Percentiles rank a stretch among this genome's conserved stretches.
Evolutionary conservation across 2,888 invertebrate genomes (phyloP).

Genomic region (Yponomeuta plumbellus): DNA sequence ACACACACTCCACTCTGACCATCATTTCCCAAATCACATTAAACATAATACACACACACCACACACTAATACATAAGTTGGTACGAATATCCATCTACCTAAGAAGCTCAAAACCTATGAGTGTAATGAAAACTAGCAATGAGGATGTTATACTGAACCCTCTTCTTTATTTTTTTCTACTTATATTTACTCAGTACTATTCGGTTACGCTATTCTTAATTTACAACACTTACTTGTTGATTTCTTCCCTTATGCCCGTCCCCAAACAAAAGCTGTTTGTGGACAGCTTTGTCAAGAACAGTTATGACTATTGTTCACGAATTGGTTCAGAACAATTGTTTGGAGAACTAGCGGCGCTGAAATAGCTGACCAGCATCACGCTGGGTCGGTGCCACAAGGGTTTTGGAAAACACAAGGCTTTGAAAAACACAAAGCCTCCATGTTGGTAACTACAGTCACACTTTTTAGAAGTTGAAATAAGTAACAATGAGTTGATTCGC

Average conservation of each 20-base stretch:
- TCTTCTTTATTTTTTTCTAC: neutral
- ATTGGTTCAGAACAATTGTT: neutral
- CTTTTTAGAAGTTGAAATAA: too few species aligned
- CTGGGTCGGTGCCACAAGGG: constrained; percentile 8
- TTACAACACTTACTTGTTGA: neutral
- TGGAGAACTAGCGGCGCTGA: neutral
- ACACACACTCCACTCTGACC: too few species aligned
- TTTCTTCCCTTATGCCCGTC: constrained; percentile 1
- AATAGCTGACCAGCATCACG: neutral
- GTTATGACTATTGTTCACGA: neutral
- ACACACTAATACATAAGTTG: too few species aligned
- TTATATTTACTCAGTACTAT: neutral
- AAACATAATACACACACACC: too few species aligned
- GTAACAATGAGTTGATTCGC: too few species aligned
- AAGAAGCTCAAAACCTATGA: too few species aligned
- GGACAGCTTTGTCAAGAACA: constrained; percentile 9
- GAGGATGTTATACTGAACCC: neutral
- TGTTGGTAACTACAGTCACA: neutral
- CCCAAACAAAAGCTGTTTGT: constrained; percentile 1
- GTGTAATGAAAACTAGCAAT: neutral
- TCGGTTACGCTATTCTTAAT: constrained; percentile 1
- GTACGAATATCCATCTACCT: too few species aligned
- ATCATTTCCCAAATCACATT: too few species aligned
- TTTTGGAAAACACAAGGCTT: neutral
- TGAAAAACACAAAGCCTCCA: neutral